A percentile compares a stretch with the other conserved stretches of the same genome.
phyloP scores from a whole-genome alignment of 2,113 vertebrate genomes.

The Grammomys dolichurus region DNA sequence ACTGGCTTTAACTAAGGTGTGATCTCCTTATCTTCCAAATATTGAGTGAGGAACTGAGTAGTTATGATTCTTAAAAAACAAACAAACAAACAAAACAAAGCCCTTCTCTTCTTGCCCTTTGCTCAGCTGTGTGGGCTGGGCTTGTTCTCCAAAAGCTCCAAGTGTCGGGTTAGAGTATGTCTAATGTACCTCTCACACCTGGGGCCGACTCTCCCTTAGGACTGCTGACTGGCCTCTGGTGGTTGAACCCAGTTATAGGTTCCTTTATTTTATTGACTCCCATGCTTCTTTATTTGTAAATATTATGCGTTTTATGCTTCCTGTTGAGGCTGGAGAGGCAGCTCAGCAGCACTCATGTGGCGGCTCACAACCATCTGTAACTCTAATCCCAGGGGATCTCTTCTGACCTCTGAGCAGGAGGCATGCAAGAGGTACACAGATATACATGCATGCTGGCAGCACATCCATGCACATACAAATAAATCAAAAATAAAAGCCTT shows the following conservation, averaged over 20 bases:
- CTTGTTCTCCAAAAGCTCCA: not conserved
- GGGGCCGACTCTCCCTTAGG: not conserved
- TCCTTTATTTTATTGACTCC: not conserved
- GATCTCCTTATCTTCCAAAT: not conserved
- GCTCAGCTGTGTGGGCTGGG: not conserved
- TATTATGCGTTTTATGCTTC: slow-evolving; percentile 56
- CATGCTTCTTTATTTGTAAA: not conserved
- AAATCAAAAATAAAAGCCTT: not conserved
- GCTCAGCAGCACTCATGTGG: not conserved
- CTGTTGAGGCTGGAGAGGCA: not conserved
- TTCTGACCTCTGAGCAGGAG: not conserved
- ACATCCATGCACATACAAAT: not conserved
- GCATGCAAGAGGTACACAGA: not conserved
- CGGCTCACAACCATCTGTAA: not conserved
- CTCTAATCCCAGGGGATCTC: not conserved
- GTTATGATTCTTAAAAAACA: not conserved
- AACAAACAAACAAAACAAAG: no score
- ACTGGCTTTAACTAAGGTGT: not conserved
- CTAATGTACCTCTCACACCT: not conserved
- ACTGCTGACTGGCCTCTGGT: not conserved
- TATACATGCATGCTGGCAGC: not conserved
- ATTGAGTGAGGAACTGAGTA: not conserved
- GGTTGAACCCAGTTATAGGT: not conserved
- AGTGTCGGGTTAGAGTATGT: not conserved
- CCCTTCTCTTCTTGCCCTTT: not conserved